Evolutionary conservation across 2,888 invertebrate genomes (phyloP).

Genomic region (Phortica magna): DNA sequence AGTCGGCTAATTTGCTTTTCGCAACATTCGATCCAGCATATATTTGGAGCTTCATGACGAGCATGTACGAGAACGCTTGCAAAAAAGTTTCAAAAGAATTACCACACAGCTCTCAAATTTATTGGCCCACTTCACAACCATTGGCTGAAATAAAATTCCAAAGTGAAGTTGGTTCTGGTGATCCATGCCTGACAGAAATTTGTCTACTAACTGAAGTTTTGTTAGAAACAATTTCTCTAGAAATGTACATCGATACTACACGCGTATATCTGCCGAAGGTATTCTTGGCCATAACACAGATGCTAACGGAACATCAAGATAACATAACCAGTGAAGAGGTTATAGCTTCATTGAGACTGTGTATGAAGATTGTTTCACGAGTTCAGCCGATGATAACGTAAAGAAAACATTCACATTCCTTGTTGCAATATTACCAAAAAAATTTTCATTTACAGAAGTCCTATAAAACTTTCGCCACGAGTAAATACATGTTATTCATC

Average conservation of each 20-base stretch:
- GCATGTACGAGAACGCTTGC: conserved; percentile 81
- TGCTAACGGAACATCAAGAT: conserved; percentile 81
- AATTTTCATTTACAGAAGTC: conserved; percentile 64
- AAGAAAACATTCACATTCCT: conserved; percentile 45
- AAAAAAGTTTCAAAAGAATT: conserved; percentile 37
- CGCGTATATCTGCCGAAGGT: conserved; percentile 88
- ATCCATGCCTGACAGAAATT: conserved; percentile 84
- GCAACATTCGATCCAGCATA: conserved; percentile 90
- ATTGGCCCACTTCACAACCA: conserved; percentile 48
- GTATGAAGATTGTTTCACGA: conserved; percentile 86
- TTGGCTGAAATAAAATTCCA: conserved; percentile 66
- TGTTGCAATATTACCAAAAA: not conserved
- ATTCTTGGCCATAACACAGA: conserved; percentile 83
- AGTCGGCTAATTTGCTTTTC: conserved; percentile 90
- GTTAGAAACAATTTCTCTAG: conserved; percentile 86
- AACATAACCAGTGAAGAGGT: conserved; percentile 80
- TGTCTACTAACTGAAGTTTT: conserved; percentile 87
- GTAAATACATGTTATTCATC: conserved; percentile 46
- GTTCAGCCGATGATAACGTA: conserved; percentile 84
- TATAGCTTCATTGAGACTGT: conserved; percentile 82
- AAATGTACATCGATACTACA: conserved; percentile 87
- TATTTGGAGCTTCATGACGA: conserved; percentile 89
- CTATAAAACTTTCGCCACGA: conserved; percentile 68
- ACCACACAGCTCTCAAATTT: conserved; percentile 11
- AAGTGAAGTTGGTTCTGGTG: conserved; percentile 81